Base-by-base conservation (phyloP, 2,888 invertebrate species). In the Incurvaria masculella region DNA sequence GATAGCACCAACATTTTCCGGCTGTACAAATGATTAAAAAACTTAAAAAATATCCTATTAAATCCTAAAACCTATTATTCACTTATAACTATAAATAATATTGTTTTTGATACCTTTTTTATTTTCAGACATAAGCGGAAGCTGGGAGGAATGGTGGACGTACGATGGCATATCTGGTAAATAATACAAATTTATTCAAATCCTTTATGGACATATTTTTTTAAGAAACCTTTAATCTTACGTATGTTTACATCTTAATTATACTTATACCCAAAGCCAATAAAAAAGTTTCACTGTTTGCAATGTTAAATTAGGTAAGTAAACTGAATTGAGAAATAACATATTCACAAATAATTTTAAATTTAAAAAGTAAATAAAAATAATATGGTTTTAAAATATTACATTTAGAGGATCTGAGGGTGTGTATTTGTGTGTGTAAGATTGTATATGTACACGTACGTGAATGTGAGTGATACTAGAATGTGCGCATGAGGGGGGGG, bases 121-220 rank as follows among this genome's bases (percentile, higher is more conserved):
- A 62, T 62, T 85, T 83, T 19, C 83, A 89, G 89, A 84, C 67
- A 84, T 83, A 55, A 80, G 84, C 57, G 88, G 87, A 59, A 89
- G 88, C 70, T 90, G 91, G 91, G 89, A 89, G 66, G 89, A 89
- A 79, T 91, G 91, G 90, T 90, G 89, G 89, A 90, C 89, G 1
- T 90, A 90, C 79, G 89, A 89, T 64, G 89, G 90, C 21, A 90
- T 91, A 65, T 90, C 90, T 66, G 91, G 91, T 89, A 67, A 79
- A 64, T 53, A 42, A 40, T 39, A 11, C 40, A 38, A 40, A 21
- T 21, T 14, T 17, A 33, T 19, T 39, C 14, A 39, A 6, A 39
- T 39, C 14, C 14, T 10, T 27, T 14, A 14, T 27, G 14, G 14
- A 10, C 10, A 8, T 14, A 14, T 27, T 8, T 10, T 10, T 14